phyloP scores from a whole-genome alignment of 2,888 invertebrate species.

The Cryptus armator region DNA sequence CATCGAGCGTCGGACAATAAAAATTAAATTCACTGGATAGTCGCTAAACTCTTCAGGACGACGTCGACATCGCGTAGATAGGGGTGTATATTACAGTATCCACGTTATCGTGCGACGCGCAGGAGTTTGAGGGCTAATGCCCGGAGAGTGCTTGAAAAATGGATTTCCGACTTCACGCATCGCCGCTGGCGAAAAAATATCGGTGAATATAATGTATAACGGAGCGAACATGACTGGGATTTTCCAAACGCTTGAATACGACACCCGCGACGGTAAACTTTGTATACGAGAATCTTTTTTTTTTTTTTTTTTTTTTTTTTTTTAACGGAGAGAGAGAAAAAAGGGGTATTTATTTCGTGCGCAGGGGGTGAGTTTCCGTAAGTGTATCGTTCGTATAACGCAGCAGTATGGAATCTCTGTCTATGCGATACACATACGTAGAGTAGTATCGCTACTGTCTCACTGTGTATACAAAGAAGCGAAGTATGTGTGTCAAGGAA shows the following conservation, averaged over 20 bases:
- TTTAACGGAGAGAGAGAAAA: neutral
- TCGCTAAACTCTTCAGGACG: neutral
- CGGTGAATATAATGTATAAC: constrained; percentile 6
- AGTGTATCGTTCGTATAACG: too few species aligned
- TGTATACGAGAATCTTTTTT: constrained; percentile 7
- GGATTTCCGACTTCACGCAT: constrained; percentile 40
- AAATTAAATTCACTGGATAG: neutral
- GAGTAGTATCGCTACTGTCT: constrained; percentile 10
- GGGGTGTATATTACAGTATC: neutral
- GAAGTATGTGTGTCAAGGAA: constrained; percentile 48
- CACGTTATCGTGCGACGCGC: constrained; percentile 18
- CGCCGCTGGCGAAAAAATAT: constrained; percentile 28
- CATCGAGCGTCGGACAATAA: neutral
- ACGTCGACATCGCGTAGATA: neutral
- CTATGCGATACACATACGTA: neutral
- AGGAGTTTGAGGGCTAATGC: neutral
- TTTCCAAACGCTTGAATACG: constrained; percentile 40
- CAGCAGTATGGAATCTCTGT: too few species aligned
- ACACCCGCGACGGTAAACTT: neutral
- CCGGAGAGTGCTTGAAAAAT: constrained; percentile 36
- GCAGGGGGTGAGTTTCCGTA: too few species aligned
- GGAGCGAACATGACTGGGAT: constrained; percentile 3
- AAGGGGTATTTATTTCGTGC: neutral
- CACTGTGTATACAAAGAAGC: constrained; percentile 29
- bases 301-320: neutral